phyloP scores from a whole-genome alignment of 1,140 invertebrate genomes.

The Brachionus sp. region DNA sequence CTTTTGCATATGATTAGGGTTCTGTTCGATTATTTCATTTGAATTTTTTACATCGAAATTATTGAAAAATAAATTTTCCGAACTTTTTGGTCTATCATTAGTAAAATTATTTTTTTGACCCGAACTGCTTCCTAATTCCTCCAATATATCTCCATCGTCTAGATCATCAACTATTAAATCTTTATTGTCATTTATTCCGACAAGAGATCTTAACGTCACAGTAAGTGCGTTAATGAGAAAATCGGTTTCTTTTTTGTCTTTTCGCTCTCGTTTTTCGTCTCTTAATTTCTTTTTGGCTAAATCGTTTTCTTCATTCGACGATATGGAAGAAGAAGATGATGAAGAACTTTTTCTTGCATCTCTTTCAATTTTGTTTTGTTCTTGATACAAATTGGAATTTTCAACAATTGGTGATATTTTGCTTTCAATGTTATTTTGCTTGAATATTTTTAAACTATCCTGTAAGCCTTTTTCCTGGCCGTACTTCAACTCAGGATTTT shows the following conservation, averaged over 20 bases:
- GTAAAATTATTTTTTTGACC: neutral
- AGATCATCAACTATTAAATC: neutral
- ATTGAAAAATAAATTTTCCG: neutral
- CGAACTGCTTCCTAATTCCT: neutral
- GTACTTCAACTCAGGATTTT: neutral
- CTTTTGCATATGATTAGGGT: constrained; percentile 3
- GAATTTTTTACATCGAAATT: neutral
- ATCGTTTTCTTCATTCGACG: neutral
- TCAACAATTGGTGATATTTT: neutral
- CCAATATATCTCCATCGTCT: constrained; percentile 22
- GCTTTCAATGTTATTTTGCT: constrained; percentile 10
- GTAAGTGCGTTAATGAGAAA: constrained; percentile 17
- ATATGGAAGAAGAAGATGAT: neutral
- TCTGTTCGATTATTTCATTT: neutral
- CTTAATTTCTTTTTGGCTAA: neutral
- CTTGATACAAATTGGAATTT: neutral
- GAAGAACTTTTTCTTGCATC: constrained; percentile 24
- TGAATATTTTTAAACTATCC: constrained; percentile 39
- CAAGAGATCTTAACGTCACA: neutral
- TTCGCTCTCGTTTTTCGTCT: constrained; percentile 10
- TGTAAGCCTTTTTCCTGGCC: neutral
- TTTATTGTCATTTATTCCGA: neutral
- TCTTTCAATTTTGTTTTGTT: constrained; percentile 14
- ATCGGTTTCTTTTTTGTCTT: constrained; percentile 41
- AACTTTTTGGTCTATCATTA: neutral